Percentiles rank a stretch among this genome's conserved stretches.
Evolutionary conservation across 1,140 invertebrate genomes (phyloP).

Genomic region (Adelges cooleyi): DNA sequence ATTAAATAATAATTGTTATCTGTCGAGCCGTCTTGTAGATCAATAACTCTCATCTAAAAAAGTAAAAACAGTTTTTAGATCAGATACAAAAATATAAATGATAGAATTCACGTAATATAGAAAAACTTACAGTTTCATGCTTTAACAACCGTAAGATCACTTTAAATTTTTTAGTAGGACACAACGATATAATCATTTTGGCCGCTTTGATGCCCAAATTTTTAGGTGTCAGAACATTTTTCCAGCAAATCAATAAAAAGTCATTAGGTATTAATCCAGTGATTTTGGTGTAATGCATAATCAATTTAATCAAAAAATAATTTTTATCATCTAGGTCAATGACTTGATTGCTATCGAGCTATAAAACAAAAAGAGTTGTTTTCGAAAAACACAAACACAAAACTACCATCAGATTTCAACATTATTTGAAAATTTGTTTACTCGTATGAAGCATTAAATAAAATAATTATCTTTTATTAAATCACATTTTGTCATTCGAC

Average conservation of each 20-base stretch:
- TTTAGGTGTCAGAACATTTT: not conserved
- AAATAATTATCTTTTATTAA: too few relatives aligned
- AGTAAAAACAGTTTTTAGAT: not conserved
- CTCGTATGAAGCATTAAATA: too few relatives aligned
- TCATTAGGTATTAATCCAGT: not conserved
- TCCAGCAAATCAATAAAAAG: not conserved
- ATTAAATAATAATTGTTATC: not conserved
- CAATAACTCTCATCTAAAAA: not conserved
- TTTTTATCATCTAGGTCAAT: not conserved
- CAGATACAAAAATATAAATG: not conserved
- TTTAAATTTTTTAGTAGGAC: not conserved
- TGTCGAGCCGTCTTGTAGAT: not conserved
- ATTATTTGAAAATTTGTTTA: too few relatives aligned
- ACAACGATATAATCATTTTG: not conserved
- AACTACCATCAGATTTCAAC: too few relatives aligned
- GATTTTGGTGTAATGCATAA: not conserved
- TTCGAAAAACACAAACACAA: too few relatives aligned
- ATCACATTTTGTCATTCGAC: too few relatives aligned
- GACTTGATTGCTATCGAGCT: not conserved
- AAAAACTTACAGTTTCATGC: slow-evolving; percentile 1
- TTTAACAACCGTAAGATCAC: not conserved
- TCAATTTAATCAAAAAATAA: not conserved
- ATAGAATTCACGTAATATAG: not conserved
- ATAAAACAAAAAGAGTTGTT: not conserved
- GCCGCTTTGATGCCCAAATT: not conserved